Base-by-base conservation (phyloP, 23 tunicate genomes). In the Trididemnum clinides region DNA sequence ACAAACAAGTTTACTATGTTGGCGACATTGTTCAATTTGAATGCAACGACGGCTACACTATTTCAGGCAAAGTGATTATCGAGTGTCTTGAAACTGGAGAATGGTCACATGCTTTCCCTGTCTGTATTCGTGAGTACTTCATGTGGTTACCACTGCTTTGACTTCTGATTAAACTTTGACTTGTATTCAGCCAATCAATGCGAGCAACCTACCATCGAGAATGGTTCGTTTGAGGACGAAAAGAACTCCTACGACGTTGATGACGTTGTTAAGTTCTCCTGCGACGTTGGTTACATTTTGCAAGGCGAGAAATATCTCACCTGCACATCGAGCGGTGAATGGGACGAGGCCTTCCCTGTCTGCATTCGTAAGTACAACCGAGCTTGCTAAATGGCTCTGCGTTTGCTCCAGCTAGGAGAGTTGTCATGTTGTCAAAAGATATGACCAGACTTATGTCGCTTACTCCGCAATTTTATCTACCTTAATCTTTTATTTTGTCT, bases 91-190 rank as follows among this genome's bases (percentile, higher is more conserved):
- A 30, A 3, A 31, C 32, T 33, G 86, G 79, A 5, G 23, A 4
- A 29, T 82, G 86, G 86, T 82, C 86, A 26, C 54, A 64, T 15
- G 1, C 26, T 1, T 64, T 58, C 34, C 86, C 86, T 1, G 18
- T 3, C 3, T 82, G 86, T 32, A 64, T 7, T 7, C n/a, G 86
- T 82, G 18, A 82, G n/a, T n/a, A n/a, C n/a, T n/a, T n/a, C n/a
- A n/a, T n/a, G n/a, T n/a, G n/a, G n/a, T n/a, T n/a, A n/a, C n/a
- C n/a, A n/a, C n/a, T n/a, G n/a, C n/a, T n/a, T n/a, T n/a, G n/a
- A n/a, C n/a, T n/a, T n/a, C n/a, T 44, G 54, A 7, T 44, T 44
- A 44, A 44, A 44, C 54, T 44, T 44, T 44, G 20, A 10, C 22
- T n/a, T 59, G 5, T 19, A 4, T n/a, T 10, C 36, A 69, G 75